A percentile compares a stretch with the other conserved stretches of the same genome.
Evolutionary conservation across 2,113 vertebrate genomes (phyloP).

Genomic region (Macrotis lagotis): DNA sequence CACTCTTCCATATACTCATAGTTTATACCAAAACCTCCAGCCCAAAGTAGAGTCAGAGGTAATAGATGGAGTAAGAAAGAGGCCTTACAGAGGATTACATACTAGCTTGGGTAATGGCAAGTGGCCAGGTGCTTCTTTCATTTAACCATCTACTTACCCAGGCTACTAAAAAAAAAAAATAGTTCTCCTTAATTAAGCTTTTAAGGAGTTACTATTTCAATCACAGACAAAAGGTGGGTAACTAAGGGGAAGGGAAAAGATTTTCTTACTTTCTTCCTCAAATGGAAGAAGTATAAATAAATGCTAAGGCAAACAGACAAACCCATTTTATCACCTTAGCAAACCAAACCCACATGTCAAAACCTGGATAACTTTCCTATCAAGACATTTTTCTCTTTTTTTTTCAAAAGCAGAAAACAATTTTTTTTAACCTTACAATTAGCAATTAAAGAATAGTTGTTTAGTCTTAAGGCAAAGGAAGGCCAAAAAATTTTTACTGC

Average conservation of each 20-base stretch:
- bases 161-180: neutral
- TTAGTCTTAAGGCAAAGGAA: neutral
- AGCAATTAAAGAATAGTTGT: neutral
- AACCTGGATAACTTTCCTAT: neutral
- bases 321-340: neutral
- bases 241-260: neutral
- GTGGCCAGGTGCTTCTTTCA: slow-evolving; percentile 18
- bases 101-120: neutral
- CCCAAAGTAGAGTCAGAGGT: neutral
- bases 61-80: fast-evolving
- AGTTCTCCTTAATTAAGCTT: slow-evolving; percentile 4
- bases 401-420: slow-evolving; percentile 37
- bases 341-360: neutral
- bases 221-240: slow-evolving; percentile 15
- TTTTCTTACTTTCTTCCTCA: slow-evolving; percentile 15
- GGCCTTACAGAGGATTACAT: neutral
- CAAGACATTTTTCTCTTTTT: slow-evolving; percentile 18
- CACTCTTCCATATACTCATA: neutral
- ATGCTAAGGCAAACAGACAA: neutral
- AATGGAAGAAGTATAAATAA: neutral
- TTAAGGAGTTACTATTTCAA: slow-evolving; percentile 31
- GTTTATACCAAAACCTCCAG: neutral
- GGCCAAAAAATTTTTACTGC: neutral
- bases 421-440: neutral
- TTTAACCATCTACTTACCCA: slow-evolving; percentile 7